phyloP scores from a whole-genome alignment of 2,888 invertebrate species.

The Notocelia uddmanniana region DNA sequence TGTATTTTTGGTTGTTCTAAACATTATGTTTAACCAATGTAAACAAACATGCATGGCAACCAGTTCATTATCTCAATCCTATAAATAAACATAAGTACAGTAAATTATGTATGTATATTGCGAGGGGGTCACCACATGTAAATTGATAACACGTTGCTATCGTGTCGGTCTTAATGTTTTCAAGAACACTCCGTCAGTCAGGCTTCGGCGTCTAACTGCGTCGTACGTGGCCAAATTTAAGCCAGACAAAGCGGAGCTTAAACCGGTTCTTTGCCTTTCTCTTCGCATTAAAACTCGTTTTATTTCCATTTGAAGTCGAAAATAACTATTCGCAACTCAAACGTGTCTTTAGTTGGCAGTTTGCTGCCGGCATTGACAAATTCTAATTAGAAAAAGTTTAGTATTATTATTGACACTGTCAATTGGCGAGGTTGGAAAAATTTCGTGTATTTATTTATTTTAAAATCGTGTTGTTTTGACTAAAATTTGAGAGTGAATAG shows the following conservation, averaged over 20 bases:
- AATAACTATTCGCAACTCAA: conserved; percentile 49
- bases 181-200: conserved; percentile 47
- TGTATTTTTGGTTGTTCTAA: neutral
- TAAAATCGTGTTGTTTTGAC: conserved; percentile 47
- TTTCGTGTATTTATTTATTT: conserved; percentile 43
- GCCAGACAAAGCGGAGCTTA: conserved; percentile 48
- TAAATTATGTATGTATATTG: conserved; percentile 51
- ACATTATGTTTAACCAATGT: neutral
- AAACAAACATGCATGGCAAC: conserved; percentile 24
- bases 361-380: conserved; percentile 8
- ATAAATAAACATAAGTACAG: conserved; percentile 29
- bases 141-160: conserved; percentile 51
- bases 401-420: conserved; percentile 24
- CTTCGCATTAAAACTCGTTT: conserved; percentile 52
- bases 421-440: conserved; percentile 34
- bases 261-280: conserved; percentile 60
- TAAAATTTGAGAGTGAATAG: conserved; percentile 46
- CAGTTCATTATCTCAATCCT: conserved; percentile 8
- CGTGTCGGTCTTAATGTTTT: conserved; percentile 47
- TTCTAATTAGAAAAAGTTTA: conserved; percentile 33
- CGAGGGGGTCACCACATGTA: conserved; percentile 49
- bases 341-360: conserved; percentile 22
- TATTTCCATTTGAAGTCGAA: conserved; percentile 50
- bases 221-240: conserved; percentile 20
- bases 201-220: neutral